Evolutionary conservation across 2,113 vertebrate species (phyloP), one percentile per base, ranked within the genome.

Genomic region (Cephalopholis sonnerati): DNA sequence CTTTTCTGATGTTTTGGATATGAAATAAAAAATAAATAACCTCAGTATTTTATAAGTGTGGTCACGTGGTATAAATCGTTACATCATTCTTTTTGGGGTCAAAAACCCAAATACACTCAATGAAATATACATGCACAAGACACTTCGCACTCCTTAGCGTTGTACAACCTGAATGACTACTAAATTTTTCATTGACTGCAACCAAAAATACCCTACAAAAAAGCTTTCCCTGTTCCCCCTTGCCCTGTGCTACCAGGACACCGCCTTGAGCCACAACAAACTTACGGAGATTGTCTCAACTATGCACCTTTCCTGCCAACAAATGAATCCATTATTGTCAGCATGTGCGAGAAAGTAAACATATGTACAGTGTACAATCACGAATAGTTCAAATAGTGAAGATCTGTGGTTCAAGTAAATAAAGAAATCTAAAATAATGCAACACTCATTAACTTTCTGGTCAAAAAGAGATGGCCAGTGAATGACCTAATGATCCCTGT

Each of bases 141-240:
- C 32, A 82, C 78, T 82, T 87, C 1, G 20, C 73, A 63, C 74
- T 51, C 65, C 72, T 83, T 53, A 36, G 54, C 16, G 36, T 87
- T 90, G 88, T 88, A 82, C 80, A 86, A 91, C 87, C 80, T 83
- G 78, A 93, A 82, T 81, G 77, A 82, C 62, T 25, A 50, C 70
- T 94, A 73, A 93, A 95, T 93, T 48, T 92, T 95, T 95, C 76
- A 94, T 94, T 57, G 55, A 82, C 87, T 46, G 39, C 55, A 66
- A 84, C 91, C 90, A 90, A 94, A 94, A 94, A 93, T 93, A 95
- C 63, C 84, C 59, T 39, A 81, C 71, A 87, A 89, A 92, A 84
- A 90, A 87, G 71, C 84, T 48, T 79, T 89, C 77, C n/a, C 67
- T 86, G 77, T 75, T 82, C 73, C 66, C 55, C 18, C 68, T 44